phyloP scores from a whole-genome alignment of 2,888 invertebrate species.

The Pachliopta kotzebuea region DNA sequence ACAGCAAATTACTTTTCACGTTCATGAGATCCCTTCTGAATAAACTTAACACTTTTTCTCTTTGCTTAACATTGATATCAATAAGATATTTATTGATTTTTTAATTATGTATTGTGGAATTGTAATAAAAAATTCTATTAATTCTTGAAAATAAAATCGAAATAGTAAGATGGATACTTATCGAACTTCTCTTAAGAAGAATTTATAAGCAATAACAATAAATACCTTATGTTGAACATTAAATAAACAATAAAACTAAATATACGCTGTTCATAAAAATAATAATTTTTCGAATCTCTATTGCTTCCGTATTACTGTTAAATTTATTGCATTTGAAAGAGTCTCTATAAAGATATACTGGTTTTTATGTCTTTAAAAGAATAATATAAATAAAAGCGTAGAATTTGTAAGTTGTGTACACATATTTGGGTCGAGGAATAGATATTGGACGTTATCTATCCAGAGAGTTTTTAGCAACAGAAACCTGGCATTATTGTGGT shows the following conservation, averaged over 20 bases:
- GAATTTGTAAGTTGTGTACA: too few species aligned
- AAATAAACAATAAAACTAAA: background rate
- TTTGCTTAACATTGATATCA: background rate
- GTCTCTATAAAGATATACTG: background rate
- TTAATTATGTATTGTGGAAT: too few species aligned
- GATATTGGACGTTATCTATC: too few species aligned
- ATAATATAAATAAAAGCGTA: background rate
- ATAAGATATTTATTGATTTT: too few species aligned
- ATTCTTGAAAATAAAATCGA: too few species aligned
- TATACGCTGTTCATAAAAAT: background rate
- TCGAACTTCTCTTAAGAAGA: too few species aligned
- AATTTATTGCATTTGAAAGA: background rate
- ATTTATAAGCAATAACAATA: background rate
- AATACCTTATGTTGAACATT: background rate
- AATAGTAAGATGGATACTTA: too few species aligned
- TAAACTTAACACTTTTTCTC: background rate
- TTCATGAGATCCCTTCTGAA: background rate
- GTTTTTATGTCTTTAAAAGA: background rate
- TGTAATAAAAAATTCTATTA: too few species aligned
- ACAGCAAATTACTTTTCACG: background rate
- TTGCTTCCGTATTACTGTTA: background rate
- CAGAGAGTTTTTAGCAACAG: too few species aligned
- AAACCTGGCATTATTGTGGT: too few species aligned
- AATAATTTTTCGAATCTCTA: background rate
- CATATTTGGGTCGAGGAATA: too few species aligned